Base-by-base conservation (phyloP, 1,140 invertebrate species). In the Cheumatopsyche charites region DNA sequence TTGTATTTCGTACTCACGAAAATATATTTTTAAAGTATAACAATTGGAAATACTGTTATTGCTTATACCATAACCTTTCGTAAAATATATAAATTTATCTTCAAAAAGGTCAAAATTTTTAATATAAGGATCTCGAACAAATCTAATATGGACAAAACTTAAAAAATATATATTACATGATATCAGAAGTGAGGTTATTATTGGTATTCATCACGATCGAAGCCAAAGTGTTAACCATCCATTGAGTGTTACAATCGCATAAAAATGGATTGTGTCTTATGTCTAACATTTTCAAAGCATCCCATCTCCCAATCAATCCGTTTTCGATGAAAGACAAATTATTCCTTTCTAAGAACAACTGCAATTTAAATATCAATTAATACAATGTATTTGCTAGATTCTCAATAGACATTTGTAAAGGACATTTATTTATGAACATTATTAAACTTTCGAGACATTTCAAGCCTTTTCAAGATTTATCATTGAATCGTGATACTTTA, bases 241-340 rank as follows among this genome's bases (percentile, higher is more conserved):
- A 90, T 78, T 90, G 88, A 74, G 91, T 92, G 49, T 88, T 84
- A 75, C 88, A 90, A 79, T 93, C 91, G 77, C 92, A 94, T 26
- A 85, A 81, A 90, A 87, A 94, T 0, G 89, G 87, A 79, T 94
- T 94, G 62, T 86, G 85, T 42, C 83, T 83, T 13, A 93, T 82
- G 75, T 91, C 87, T 36, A 93, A 76, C 62, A 83, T 81, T 19
- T 86, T 80, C 11, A 93, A 78, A 19, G 82, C 80, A 74, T 92
- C 89, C 92, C 91, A 93, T 68, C 86, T 82, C 21, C 81, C 81
- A 0, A 92, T 69, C 1, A 92, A 78, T 36, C 82, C 76, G 19
- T 80, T 79, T 55, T 90, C 87, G 19, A 94, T 78, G 72, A 85
- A 85, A 1, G 85, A 80, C 12, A 93, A 77, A 70, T 89, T 87